Percentiles rank a stretch among this genome's conserved stretches.
These are phyloP conservation scores for Crambe crambe DNA, from an alignment of 37 sponge, comb jelly and placozoan species.

Conservation along the genomic window DNA sequence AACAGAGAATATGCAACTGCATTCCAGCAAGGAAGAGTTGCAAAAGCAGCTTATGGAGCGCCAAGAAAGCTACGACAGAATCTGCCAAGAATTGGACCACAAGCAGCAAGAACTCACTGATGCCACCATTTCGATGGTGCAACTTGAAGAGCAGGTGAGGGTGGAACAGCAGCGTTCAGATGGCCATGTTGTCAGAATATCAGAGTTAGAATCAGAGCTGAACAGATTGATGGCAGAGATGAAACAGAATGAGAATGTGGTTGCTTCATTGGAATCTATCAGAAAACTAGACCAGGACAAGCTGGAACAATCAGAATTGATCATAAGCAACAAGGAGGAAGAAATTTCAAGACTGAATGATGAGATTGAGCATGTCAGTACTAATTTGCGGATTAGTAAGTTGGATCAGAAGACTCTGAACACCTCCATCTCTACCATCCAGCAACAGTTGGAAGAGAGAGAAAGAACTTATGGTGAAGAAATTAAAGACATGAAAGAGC, in stretches of 20 bases:
- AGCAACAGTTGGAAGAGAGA: conserved; percentile 11
- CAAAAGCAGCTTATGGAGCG: background rate
- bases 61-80: background rate
- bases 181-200: background rate
- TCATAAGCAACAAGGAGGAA: background rate
- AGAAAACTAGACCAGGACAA: conserved; percentile 22
- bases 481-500: conserved; percentile 13
- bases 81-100: conserved; percentile 21
- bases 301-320: background rate
- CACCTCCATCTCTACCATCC: background rate
- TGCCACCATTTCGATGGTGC: background rate
- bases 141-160: conserved; percentile 8
- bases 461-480: background rate
- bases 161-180: background rate
- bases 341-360: background rate
- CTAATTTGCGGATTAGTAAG: conserved; percentile 12
- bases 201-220: background rate
- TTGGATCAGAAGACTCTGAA: conserved; percentile 6
- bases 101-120: conserved; percentile 1
- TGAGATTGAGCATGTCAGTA: background rate
- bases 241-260: conserved; percentile 14
- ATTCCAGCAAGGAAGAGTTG: conserved; percentile 2
- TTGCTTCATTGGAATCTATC: conserved; percentile 24
- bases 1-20: conserved; percentile 6
- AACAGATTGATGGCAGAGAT: background rate